Conservation (phyloP, 2,888 invertebrate species). For the Phania funesta region DNA sequence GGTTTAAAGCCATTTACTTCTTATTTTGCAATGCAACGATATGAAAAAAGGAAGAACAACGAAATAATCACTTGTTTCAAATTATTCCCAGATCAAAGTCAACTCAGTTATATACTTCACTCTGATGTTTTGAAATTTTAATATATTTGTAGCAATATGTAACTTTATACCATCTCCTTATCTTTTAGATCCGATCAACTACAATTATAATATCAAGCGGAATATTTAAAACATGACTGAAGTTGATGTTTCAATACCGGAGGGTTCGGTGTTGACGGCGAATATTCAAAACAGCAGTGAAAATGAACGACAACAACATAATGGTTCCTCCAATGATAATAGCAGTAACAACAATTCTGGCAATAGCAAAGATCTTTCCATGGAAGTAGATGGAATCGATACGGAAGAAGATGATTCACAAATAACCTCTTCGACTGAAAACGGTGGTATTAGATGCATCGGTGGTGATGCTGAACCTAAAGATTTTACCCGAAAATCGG, state of each 20-base stretch:
- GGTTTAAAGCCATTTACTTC: too few relatives aligned
- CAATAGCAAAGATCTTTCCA: constrained; percentile 69
- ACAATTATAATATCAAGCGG: not conserved
- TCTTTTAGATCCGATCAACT: constrained; percentile 7
- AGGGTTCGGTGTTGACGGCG: constrained; percentile 72
- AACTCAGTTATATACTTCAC: not conserved
- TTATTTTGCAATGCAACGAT: too few relatives aligned
- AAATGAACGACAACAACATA: constrained; percentile 60
- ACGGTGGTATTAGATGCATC: constrained; percentile 69
- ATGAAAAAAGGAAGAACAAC: too few relatives aligned
- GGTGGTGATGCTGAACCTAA: constrained; percentile 26
- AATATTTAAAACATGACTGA: constrained; percentile 76
- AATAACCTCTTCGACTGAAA: constrained; percentile 76
- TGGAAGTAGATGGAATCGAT: constrained; percentile 72
- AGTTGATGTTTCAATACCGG: constrained; percentile 77
- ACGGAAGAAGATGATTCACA: constrained; percentile 76
- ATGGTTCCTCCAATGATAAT: constrained; percentile 70
- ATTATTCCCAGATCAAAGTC: not conserved
- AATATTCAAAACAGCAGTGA: constrained; percentile 67
- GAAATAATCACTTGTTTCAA: not conserved
- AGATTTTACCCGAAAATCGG: constrained; percentile 34
- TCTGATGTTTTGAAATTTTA: not conserved
- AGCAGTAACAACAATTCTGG: constrained; percentile 60
- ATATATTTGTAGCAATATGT: not conserved
- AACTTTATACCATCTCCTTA: not conserved